Base-by-base conservation (phyloP, 1,140 invertebrate species). In the Sminthurinus signatus region DNA sequence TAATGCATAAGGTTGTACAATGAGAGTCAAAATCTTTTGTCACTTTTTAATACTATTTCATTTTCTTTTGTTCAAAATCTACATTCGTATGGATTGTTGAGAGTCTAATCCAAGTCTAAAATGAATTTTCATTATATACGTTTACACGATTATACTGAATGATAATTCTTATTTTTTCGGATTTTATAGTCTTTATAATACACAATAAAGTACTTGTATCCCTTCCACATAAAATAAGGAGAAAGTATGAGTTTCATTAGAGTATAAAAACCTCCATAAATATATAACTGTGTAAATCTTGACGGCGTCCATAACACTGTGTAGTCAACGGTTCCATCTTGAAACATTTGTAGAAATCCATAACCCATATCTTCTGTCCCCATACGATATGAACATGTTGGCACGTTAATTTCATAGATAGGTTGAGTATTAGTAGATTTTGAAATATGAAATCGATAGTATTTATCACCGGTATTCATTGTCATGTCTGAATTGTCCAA, bases 381-480 rank as follows among this genome's bases (percentile, higher is more conserved):
- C 93, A 96, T 96, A 74, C 93, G 82, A 76, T 97, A 97, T 4
- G 91, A 95, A 77, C 89, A 94, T 0, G 93, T 94, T 2, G 93
- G 93, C 60, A 94, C 87, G 76, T 88, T 83, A 43, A 96, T 83
- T 80, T 97, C 93, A 74, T 89, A 84, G 67, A 77, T 12, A 65
- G 80, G 32, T 12, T 29, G 3, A 12, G 48, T 27, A 65, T 52
- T 57, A 42, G 39, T 12, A 12, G 39, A 10, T n/a, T n/a, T 42
- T 12, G 39, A 12, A n/a, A 42, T 10, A 42, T 42, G 10, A 42
- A 42, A n/a, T 42, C 39, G 39, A 19, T 8, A 8, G 46, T 50
- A 14, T n/a, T n/a, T n/a, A n/a, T n/a, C n/a, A n/a, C 46, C 23
- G 46, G 46, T 14, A 50, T 10, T 10, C 5, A 10, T 50, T 50